Evolutionary conservation across 2,888 invertebrate genomes (phyloP).

Genomic region (Acleris laterana): DNA sequence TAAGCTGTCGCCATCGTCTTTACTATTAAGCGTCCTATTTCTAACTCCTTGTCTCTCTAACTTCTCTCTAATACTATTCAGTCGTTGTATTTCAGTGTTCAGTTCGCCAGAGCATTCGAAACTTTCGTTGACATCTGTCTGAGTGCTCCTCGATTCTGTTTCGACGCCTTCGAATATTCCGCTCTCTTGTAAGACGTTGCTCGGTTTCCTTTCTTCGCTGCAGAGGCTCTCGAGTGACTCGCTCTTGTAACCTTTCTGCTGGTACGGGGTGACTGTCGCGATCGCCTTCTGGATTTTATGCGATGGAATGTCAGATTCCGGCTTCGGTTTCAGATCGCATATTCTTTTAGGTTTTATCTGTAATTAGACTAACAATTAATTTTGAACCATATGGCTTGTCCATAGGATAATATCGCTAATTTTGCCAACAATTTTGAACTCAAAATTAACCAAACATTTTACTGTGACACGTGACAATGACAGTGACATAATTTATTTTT

Average conservation of each 20-base stretch:
- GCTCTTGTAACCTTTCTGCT: slow-evolving; percentile 76
- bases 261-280: slow-evolving; percentile 87
- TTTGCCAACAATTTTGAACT: too few relatives aligned
- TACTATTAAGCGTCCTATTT: slow-evolving; percentile 74
- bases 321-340: slow-evolving; percentile 72
- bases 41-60: slow-evolving; percentile 85
- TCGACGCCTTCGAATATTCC: slow-evolving; percentile 88
- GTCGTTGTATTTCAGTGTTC: slow-evolving; percentile 86
- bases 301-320: slow-evolving; percentile 69
- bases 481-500: background rate
- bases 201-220: slow-evolving; percentile 78
- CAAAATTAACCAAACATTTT: background rate
- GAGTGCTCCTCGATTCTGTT: slow-evolving; percentile 77
- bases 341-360: slow-evolving; percentile 76
- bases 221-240: slow-evolving; percentile 77
- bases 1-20: slow-evolving; percentile 71
- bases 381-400: background rate
- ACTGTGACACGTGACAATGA: slow-evolving; percentile 27
- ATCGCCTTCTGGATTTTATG: slow-evolving; percentile 83
- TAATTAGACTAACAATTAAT: slow-evolving; percentile 38
- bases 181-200: slow-evolving; percentile 87
- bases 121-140: slow-evolving; percentile 84
- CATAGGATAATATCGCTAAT: too few relatives aligned
- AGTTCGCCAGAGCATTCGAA: slow-evolving; percentile 82
- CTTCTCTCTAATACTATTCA: slow-evolving; percentile 86